Conservation (phyloP, 2,888 invertebrate species). For the Drosophila imparisetae region DNA sequence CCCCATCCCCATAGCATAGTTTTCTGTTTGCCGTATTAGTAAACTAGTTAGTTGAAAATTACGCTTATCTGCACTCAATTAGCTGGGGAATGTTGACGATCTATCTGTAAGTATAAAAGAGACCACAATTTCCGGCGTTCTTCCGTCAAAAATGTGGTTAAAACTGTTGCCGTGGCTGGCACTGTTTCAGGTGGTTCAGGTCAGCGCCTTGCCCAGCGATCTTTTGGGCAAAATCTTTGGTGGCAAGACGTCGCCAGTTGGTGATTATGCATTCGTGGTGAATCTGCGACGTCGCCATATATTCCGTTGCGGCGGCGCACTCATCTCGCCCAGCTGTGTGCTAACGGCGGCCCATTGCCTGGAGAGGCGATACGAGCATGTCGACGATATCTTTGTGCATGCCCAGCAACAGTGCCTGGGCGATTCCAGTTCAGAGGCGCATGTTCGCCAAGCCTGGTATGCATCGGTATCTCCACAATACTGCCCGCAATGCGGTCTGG, state of each 20-base stretch:
- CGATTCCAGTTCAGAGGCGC: constrained; percentile 3
- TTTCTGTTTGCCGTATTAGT: constrained; percentile 24
- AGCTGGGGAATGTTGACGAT: constrained; percentile 50
- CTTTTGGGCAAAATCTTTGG: constrained; percentile 43
- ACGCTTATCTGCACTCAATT: constrained; percentile 60
- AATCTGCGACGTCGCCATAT: constrained; percentile 32
- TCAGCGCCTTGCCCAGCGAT: not conserved
- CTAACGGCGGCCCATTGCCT: constrained; percentile 72
- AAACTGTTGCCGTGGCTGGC: constrained; percentile 10
- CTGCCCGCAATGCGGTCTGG: not conserved
- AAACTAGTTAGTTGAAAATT: constrained; percentile 34
- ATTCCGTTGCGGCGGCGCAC: constrained; percentile 53
- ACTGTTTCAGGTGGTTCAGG: constrained; percentile 21
- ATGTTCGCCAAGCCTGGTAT: constrained; percentile 44
- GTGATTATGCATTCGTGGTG: constrained; percentile 54
- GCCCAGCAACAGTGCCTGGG: constrained; percentile 55
- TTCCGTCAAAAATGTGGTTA: constrained; percentile 25
- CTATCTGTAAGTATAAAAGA: constrained; percentile 29
- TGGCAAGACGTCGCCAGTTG: constrained; percentile 32
- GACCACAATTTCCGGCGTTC: not conserved
- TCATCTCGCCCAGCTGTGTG: constrained; percentile 63
- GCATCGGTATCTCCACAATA: constrained; percentile 16
- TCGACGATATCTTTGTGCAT: constrained; percentile 44
- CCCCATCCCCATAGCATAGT: not conserved
- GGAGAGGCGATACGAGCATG: constrained; percentile 4